Base-by-base conservation (phyloP, 2,888 invertebrate species). In the Erannis defoliaria region DNA sequence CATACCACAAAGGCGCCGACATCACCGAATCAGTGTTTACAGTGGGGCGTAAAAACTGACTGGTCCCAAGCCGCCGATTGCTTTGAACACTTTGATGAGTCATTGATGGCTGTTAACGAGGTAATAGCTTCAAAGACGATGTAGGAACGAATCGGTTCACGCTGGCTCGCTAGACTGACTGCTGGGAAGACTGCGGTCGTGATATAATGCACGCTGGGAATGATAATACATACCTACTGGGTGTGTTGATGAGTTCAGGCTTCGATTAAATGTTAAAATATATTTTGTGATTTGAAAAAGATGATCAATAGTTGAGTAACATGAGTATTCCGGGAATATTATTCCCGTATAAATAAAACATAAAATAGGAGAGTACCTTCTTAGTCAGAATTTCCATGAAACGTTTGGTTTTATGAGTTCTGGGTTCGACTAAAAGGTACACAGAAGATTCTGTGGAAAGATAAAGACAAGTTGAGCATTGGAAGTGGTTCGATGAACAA, bases 21-120 rank as follows among this genome's bases (percentile, higher is more conserved):
- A 76, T 73, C 75, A 78, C 84, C 83, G 82, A 84, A 86, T 82
- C 80, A 78, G 82, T 88, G 86, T 86, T 86, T 87, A 87, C 86
- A 80, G 78, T 72, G 72, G 73, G 79, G 80, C 82, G 81, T 84
- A 84, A 86, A 87, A 87, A 83, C 80, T 86, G 88, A 86, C 86
- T 82, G 80, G 80, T 74, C 84, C 81, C 82, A 81, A 83, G 77
- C 82, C 75, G 77, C 82, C 75, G 81, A 69, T 70, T 64, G 66
- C 68, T 73, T 72, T 74, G 72, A 71, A 70, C 79, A 77, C 78
- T 77, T 76, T 74, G 79, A 81, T 80, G 82, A 81, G 75, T 81
- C 82, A 80, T 78, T 77, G 79, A 64, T 56, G 72, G 53, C 77
- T 76, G 73, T 72, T 73, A 72, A 72, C 73, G 72, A 74, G 74